phyloP scores from a whole-genome alignment of 2,113 vertebrate species.

The Erinaceus europaeus region DNA sequence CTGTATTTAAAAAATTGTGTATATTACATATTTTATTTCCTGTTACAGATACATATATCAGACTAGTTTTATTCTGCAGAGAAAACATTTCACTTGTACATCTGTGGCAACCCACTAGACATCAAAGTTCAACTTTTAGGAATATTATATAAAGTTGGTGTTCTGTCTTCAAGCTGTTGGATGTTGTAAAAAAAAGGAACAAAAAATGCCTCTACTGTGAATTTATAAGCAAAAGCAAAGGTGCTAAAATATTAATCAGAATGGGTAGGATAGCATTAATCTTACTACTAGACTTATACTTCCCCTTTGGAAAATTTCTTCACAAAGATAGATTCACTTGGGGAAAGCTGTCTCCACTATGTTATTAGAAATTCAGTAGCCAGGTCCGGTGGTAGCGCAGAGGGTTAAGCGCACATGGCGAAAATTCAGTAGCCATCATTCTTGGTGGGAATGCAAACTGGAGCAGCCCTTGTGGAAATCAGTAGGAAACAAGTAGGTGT shows the following conservation, averaged over 20 bases:
- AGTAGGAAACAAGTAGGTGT: no score
- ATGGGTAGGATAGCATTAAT: constrained; percentile 36
- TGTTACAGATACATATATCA: not conserved
- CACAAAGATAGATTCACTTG: constrained; percentile 30
- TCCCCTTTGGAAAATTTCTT: constrained; percentile 47
- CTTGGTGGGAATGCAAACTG: no score
- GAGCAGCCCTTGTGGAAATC: no score
- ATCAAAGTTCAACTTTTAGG: not conserved
- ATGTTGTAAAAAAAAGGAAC: not conserved
- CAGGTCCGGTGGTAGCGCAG: no score
- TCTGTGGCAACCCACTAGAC: not conserved
- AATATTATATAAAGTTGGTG: not conserved
- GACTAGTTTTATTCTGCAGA: not conserved
- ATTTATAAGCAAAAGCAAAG: constrained; percentile 47
- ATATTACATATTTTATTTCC: constrained; percentile 20
- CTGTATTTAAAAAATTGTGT: not conserved
- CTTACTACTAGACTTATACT: constrained; percentile 36
- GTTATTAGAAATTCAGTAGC: constrained; percentile 61
- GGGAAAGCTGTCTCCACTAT: not conserved
- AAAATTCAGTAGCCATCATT: no score
- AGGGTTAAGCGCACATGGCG: no score
- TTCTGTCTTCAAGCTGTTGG: constrained; percentile 21
- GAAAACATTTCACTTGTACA: not conserved
- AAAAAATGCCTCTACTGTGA: constrained; percentile 30
- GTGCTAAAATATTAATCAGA: constrained; percentile 15